These are phyloP conservation scores for Leptarthrus brevirostris DNA, from an alignment of 2,888 invertebrate species.

Conservation along the genomic window DNA sequence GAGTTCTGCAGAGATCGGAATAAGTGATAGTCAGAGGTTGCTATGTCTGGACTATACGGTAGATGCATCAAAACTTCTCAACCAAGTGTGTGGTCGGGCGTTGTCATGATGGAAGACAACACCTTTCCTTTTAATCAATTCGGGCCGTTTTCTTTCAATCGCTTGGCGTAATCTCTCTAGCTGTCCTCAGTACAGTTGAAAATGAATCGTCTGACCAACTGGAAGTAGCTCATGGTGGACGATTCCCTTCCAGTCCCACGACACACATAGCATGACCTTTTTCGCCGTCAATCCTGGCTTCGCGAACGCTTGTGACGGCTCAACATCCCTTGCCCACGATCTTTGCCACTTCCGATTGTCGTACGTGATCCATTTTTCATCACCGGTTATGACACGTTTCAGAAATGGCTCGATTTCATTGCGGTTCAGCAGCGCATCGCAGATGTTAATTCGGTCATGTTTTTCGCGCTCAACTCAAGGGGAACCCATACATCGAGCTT, in stretches of 20 bases:
- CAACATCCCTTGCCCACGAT: constrained; percentile 52
- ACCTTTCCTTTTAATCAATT: constrained; percentile 32
- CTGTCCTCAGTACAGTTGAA: constrained; percentile 50
- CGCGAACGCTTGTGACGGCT: constrained; percentile 50
- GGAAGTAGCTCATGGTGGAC: constrained; percentile 22
- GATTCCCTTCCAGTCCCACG: constrained; percentile 9
- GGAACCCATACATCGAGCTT: too few species aligned
- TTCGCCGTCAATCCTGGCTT: constrained; percentile 53
- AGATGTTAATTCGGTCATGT: too few species aligned
- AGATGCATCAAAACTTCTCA: constrained; percentile 56
- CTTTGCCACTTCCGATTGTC: too few species aligned
- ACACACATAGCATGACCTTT: constrained; percentile 15
- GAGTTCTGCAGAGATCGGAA: too few species aligned
- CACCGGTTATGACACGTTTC: too few species aligned
- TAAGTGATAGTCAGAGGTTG: too few species aligned
- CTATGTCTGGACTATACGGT: too few species aligned
- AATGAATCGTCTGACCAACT: constrained; percentile 17
- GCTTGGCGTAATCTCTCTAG: constrained; percentile 43
- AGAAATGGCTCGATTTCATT: too few species aligned
- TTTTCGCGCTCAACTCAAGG: too few species aligned
- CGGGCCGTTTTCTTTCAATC: constrained; percentile 15
- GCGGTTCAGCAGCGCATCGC: too few species aligned
- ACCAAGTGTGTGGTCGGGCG: constrained; percentile 50
- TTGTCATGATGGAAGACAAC: constrained; percentile 54
- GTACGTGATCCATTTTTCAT: too few species aligned